Evolutionary conservation across 2,888 invertebrate species (phyloP), one percentile per base, ranked within the genome.

Genomic region (Dichetophora obliterata): DNA sequence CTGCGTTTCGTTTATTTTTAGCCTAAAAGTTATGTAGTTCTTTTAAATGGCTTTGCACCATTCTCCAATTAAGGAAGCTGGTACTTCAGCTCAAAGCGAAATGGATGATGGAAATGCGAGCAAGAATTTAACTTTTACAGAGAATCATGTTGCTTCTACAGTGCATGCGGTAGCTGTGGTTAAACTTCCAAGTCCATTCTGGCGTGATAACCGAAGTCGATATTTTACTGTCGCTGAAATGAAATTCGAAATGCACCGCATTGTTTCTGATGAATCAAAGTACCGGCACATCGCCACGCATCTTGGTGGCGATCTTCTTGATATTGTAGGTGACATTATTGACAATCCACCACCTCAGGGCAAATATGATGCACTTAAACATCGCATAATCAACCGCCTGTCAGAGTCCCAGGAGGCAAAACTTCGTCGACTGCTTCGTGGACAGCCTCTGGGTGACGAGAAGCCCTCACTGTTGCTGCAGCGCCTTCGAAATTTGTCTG

Each of bases 401-500:
- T 72, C 76, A 22, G 76, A 77, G 48, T 73, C 77, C 0, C 65
- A 79, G 37, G 70, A 77, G 27, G 59, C 63, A 14, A 70, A 73
- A 50, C 66, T 77, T n/a, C 63, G 73, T 11, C 68, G 74, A 31
- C 34, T 77, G 19, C 72, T 79, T 1, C n/a, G 59, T 11, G 75
- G 75, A 14, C 54, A 76, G 48, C 43, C 57, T 4, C 43, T 76
- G 0, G 78, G 71, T 31, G 75, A 77, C 37, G 50, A 76, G 31
- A 77, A 74, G 50, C 79, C 74, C 3, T 27, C 79, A 3, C 57
- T 71, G 19, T 57, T 75, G 9, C 68, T 79, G 14, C 77, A 77
- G 63, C 48, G 65, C 22, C 11, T 77, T 61, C 73, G 75, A 34
- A 71, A 76, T 59, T 54, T 76, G 22, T 50, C 70, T 5, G 65